Evolutionary conservation across 2,888 invertebrate genomes (phyloP), one percentile per base, ranked within the genome.

Genomic region (Drepanosiphum platanoidis): DNA sequence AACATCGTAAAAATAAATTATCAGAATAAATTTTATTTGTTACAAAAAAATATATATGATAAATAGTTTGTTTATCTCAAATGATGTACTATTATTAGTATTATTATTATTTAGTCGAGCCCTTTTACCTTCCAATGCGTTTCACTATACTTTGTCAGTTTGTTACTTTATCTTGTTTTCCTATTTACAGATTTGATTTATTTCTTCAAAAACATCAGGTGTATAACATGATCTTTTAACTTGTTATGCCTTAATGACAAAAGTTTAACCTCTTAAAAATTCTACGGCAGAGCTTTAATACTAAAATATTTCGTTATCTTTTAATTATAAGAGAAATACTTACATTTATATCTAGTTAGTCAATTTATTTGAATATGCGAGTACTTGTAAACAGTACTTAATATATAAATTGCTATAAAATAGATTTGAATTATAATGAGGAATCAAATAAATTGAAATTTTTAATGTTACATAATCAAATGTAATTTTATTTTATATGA

Each of bases 291-390:
- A 61, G 1, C 9, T 27, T 11, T 5, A 39, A 30, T 46, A 32
- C 13, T 18, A 32, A 66, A 42, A 78, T 78, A 11, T 78, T 66
- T 30, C 22, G 22, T 66, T 79, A 30, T 13, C 22, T 66, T 66
- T 42, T 7, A 79, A 46, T 32, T 13, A 22, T 66, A 7, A 77
- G 13, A 32, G n/a, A 32, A 34, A 9, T 3, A 0, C 22, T 52
- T 5, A 18, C 22, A 52, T 52, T 22, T n/a, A n/a, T n/a, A n/a
- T n/a, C n/a, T n/a, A n/a, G n/a, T n/a, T n/a, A n/a, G n/a, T n/a
- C n/a, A n/a, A n/a, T n/a, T n/a, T n/a, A n/a, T n/a, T n/a, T n/a
- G n/a, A n/a, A n/a, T n/a, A n/a, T n/a, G n/a, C n/a, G n/a, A n/a
- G n/a, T n/a, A n/a, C n/a, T n/a, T n/a, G n/a, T n/a, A n/a, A n/a